A percentile compares a stretch with the other conserved stretches of the same genome.
Evolutionary conservation across 2,113 vertebrate species (phyloP).

Genomic region (Chloebia gouldiae): DNA sequence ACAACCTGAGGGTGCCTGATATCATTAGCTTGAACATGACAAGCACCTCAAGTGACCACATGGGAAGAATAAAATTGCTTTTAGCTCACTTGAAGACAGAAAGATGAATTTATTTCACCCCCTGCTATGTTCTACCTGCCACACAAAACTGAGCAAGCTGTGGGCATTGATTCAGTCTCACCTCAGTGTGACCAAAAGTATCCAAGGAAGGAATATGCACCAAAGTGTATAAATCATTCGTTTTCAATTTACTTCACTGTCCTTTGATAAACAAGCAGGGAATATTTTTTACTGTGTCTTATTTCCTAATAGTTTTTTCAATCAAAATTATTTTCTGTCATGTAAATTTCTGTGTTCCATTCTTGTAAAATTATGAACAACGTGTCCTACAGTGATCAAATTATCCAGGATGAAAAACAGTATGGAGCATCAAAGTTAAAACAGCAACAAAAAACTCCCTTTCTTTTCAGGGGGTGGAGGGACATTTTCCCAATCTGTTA

Average conservation of each 20-base stretch:
- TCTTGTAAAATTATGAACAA: slow-evolving; percentile 10
- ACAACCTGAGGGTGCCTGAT: slow-evolving; percentile 84
- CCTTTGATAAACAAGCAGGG: slow-evolving; percentile 44
- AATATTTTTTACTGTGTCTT: slow-evolving; percentile 4
- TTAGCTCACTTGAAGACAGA: slow-evolving; percentile 78
- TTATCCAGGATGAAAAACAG: background rate
- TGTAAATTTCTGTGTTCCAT: slow-evolving; percentile 27
- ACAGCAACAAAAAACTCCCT: background rate
- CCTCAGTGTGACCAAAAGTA: slow-evolving; percentile 38
- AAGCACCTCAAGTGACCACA: slow-evolving; percentile 86
- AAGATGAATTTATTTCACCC: slow-evolving; percentile 80
- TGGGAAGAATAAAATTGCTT: slow-evolving; percentile 84
- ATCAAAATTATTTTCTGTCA: slow-evolving; percentile 19
- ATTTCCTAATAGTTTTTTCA: slow-evolving; percentile 30
- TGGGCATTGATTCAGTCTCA: slow-evolving; percentile 51
- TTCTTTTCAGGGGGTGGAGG: background rate
- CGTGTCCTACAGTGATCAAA: background rate
- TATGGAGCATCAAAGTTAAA: background rate
- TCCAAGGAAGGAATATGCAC: slow-evolving; percentile 9
- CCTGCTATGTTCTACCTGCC: slow-evolving; percentile 78
- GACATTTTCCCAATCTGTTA: background rate
- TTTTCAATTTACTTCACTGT: slow-evolving; percentile 58
- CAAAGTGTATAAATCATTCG: slow-evolving; percentile 34
- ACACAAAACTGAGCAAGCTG: slow-evolving; percentile 47
- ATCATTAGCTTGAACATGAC: slow-evolving; percentile 85